Base-by-base conservation (phyloP, 2,797 vertebrate species). In the Silurus aristotelis region DNA sequence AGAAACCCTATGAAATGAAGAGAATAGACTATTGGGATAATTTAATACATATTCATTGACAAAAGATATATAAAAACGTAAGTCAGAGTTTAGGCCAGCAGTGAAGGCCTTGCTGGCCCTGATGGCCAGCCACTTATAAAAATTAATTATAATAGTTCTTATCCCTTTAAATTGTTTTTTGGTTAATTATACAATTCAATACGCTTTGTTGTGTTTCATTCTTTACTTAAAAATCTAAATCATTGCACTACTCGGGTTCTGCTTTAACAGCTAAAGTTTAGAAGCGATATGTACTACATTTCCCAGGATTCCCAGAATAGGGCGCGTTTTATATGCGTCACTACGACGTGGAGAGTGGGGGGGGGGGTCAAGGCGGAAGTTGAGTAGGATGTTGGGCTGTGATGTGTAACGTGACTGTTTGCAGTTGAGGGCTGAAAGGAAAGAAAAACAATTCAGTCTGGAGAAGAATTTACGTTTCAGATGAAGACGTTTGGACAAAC, bases 291-390 rank as follows among this genome's bases (percentile, higher is more conserved):
- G n/a, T 14, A 88, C 89, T 87, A 85, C 87, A 83, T 48, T 25
- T 87, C 89, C 89, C 89, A 87, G 48, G 64, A 27, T 67, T 27
- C 63, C n/a, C 71, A 73, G 82, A 64, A 52, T 60, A 38, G 6
- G n/a, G 48, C 64, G 46, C 56, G 19, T 46, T 15, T 64, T 66
- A 61, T 67, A 78, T 4, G 87, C 85, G 87, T 70, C 72, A 38
- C 14, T 76, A 27, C 1, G 43, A 67, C 14, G 85, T 14, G 46
- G 10, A 5, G 17, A 4, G n/a, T 1, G 48, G 2, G 0, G 10
- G 0, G 48, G 10, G 48, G 48, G 48, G 48, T 7, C 48, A 58
- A 63, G 77, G 64, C 72, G 75, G 82, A 81, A 89, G 79, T 83
- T 85, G 68, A 43, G 67, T 60, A 31, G 60, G 68, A 83, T 82